These are phyloP conservation scores for Myotis daubentonii DNA, from an alignment of 2,797 vertebrate species.

Conservation along the genomic window DNA sequence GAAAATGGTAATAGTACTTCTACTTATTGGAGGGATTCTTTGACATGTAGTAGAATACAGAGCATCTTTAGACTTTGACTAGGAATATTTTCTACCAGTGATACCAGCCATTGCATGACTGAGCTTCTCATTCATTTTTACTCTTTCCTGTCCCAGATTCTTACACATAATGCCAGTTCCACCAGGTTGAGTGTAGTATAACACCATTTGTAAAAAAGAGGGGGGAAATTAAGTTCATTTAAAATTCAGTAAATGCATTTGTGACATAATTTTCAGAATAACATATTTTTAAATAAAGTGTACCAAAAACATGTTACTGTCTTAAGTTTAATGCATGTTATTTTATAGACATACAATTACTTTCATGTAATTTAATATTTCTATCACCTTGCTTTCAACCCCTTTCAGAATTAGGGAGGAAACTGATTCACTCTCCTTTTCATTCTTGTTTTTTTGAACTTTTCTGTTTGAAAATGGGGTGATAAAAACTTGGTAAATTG, in stretches of 20 bases:
- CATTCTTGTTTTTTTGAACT: neutral
- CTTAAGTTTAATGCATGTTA: constrained; percentile 1
- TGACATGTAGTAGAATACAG: neutral
- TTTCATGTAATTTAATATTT: constrained; percentile 11
- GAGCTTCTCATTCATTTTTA: constrained; percentile 1
- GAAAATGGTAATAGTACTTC: constrained; percentile 17
- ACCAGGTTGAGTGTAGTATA: neutral
- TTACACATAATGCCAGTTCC: neutral
- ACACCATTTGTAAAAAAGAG: neutral
- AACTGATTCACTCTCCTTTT: neutral
- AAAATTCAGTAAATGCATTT: constrained; percentile 29
- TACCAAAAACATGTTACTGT: neutral
- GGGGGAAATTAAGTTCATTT: neutral
- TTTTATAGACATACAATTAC: constrained; percentile 40
- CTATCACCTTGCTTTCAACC: neutral
- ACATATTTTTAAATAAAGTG: neutral
- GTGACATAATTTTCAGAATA: constrained; percentile 34
- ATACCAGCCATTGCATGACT: neutral
- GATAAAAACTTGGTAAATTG: neutral
- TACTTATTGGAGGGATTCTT: neutral
- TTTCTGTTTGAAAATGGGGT: constrained; percentile 15
- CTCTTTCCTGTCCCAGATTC: constrained; percentile 20
- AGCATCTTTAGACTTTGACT: neutral
- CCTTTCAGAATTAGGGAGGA: neutral
- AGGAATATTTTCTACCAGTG: neutral